These are phyloP conservation scores for Semicossyphus pulcher DNA, from an alignment of 2,113 vertebrate species.

Conservation along the genomic window DNA sequence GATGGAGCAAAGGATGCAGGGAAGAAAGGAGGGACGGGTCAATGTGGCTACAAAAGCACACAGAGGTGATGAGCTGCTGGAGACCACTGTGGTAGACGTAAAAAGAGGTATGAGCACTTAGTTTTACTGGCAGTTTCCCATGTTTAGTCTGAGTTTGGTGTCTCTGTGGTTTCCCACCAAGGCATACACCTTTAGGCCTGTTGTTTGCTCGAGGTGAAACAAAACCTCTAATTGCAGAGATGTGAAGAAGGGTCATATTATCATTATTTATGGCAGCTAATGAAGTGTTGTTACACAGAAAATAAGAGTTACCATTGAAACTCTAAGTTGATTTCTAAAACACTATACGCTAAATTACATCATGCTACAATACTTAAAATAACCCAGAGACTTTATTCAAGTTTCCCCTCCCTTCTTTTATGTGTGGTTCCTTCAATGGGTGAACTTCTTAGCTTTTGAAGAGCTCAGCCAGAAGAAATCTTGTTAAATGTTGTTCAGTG, in stretches of 20 bases:
- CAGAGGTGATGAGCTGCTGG: conserved; percentile 15
- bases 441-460: not conserved
- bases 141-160: conserved; percentile 21
- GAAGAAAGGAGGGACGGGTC: not conserved
- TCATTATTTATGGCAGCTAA: conserved; percentile 3
- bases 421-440: not conserved
- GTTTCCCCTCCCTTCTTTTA: not conserved
- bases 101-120: conserved; percentile 14
- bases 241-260: not conserved
- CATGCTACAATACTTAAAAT: not conserved
- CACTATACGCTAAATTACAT: not conserved
- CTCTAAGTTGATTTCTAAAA: not conserved
- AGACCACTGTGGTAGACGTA: not conserved
- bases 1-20: conserved; percentile 48
- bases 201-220: not conserved
- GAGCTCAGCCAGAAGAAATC: not conserved
- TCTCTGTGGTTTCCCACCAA: conserved; percentile 25
- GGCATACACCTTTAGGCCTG: not conserved
- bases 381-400: not conserved
- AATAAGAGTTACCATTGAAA: not conserved
- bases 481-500: conserved; percentile 14
- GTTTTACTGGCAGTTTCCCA: conserved; percentile 44
- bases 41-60: conserved; percentile 7
- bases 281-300: not conserved
- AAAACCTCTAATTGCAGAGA: not conserved